Evolutionary conservation across 2,888 invertebrate species (phyloP), one percentile per base, ranked within the genome.

Genomic region (Ophioninae sp.): DNA sequence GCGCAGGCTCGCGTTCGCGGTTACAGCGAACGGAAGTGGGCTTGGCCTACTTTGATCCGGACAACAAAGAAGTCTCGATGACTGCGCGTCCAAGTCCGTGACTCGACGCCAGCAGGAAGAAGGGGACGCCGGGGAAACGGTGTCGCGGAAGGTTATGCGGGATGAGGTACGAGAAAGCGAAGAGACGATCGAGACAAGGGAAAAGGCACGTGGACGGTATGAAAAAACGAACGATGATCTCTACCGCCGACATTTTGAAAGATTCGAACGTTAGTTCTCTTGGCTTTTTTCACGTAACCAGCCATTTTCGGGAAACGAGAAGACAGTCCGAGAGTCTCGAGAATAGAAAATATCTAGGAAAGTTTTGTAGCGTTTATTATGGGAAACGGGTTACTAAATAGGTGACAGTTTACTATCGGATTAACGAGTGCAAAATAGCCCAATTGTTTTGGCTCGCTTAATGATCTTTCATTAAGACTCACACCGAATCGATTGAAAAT

Each of bases 51-150:
- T 83, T 80, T 62, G 77, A 68, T 88, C 86, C 84, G 69, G 85
- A 82, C 86, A 87, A 90, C 88, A 88, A 89, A 88, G 86, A 86
- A 85, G 77, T 68, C 76, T 81, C 67, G 75, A 76, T 69, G 78
- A 59, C 73, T 79, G 80, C 82, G 69, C 77, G 77, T 72, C 59
- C 61, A 57, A 73, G 72, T 69, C 78, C 76, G 68, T 39, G 57
- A 69, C 64, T 65, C 74, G 65, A 50, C 13, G 72, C 20, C 56
- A 77, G 41, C 50, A 65, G 50, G 20, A 57, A 41, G 23, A 65
- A 64, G 72, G 20, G 81, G 61, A 62, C 61, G 41, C 64, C 50
- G 59, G 37, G 64, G 20, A n/a, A 44, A 41, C 56, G 81, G 68
- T 23, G 73, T 68, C 62, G 76, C 57, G 50, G 70, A 44, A 80